Evolutionary conservation across 1,140 invertebrate species (phyloP).

Genomic region (Acromyrmex heyeri): DNA sequence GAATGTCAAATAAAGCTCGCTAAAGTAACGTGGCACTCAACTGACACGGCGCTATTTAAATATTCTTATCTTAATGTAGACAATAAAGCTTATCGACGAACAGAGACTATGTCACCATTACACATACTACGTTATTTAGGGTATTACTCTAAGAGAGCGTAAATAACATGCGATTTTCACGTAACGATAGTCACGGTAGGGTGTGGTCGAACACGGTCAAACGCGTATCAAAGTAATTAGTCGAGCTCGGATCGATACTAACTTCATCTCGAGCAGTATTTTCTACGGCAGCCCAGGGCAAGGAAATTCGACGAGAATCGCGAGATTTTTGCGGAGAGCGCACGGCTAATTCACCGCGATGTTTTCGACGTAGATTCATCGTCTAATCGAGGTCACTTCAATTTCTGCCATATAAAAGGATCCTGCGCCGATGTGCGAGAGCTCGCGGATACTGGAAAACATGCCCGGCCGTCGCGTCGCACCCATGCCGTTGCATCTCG

Average conservation of each 20-base stretch:
- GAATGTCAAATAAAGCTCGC: not conserved
- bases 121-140: not conserved
- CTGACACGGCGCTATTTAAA: slow-evolving; percentile 1
- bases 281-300: slow-evolving; percentile 21
- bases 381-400: slow-evolving; percentile 35
- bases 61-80: slow-evolving; percentile 19
- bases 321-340: not conserved
- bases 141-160: not conserved
- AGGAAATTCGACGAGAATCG: slow-evolving; percentile 27
- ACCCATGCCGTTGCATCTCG: slow-evolving; percentile 38
- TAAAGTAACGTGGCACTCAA: slow-evolving; percentile 7
- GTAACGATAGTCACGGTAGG: slow-evolving; percentile 53
- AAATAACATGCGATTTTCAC: slow-evolving; percentile 52
- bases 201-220: slow-evolving; percentile 59
- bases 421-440: not conserved
- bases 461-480: not conserved
- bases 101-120: not conserved
- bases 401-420: not conserved
- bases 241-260: slow-evolving; percentile 54
- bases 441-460: slow-evolving; percentile 21
- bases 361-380: slow-evolving; percentile 7
- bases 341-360: not conserved
- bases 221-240: slow-evolving; percentile 69
- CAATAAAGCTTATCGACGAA: slow-evolving; percentile 43
- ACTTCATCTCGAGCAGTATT: slow-evolving; percentile 53